Percentiles rank a stretch among this genome's conserved stretches.
Conservation (phyloP, 37 sponge, comb jelly and placozoan species). For the Dysidea cf. avara region DNA sequence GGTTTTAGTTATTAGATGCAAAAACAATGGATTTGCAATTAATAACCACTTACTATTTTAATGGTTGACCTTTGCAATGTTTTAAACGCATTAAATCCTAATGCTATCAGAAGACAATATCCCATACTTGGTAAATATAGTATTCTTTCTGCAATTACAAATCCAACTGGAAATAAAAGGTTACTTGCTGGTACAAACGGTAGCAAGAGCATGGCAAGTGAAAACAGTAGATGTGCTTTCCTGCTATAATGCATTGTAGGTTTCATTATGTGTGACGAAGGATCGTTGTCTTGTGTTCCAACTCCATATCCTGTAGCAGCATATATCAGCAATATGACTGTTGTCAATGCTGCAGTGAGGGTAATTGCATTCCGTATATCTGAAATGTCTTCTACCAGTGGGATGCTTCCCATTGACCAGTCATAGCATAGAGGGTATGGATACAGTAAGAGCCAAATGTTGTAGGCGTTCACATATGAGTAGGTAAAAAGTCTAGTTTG, state of each 20-base stretch:
- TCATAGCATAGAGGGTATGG: constrained; percentile 82
- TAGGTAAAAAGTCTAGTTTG: constrained; percentile 75
- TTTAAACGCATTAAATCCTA: constrained; percentile 26
- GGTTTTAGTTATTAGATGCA: no score
- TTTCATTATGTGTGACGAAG: not conserved
- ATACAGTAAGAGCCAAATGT: constrained; percentile 76
- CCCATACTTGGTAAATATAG: constrained; percentile 93
- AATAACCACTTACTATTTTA: not conserved
- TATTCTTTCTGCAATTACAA: constrained; percentile 86
- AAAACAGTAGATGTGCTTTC: constrained; percentile 5
- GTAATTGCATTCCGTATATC: constrained; percentile 63
- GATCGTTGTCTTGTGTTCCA: not conserved
- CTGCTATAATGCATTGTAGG: no score
- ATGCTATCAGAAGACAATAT: constrained; percentile 65
- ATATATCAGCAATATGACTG: not conserved
- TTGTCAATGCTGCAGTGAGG: not conserved
- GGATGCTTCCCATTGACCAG: constrained; percentile 94
- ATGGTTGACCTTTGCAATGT: not conserved
- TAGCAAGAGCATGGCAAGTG: constrained; percentile 44
- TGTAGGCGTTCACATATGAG: constrained; percentile 59
- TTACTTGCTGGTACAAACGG: constrained; percentile 83
- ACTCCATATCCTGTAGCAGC: not conserved
- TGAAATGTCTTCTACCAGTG: constrained; percentile 30
- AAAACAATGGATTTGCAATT: not conserved
- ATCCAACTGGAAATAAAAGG: constrained; percentile 81